Evolutionary conservation across 2,888 invertebrate species (phyloP), one percentile per base, ranked within the genome.

Genomic region (Rosalia funebris): DNA sequence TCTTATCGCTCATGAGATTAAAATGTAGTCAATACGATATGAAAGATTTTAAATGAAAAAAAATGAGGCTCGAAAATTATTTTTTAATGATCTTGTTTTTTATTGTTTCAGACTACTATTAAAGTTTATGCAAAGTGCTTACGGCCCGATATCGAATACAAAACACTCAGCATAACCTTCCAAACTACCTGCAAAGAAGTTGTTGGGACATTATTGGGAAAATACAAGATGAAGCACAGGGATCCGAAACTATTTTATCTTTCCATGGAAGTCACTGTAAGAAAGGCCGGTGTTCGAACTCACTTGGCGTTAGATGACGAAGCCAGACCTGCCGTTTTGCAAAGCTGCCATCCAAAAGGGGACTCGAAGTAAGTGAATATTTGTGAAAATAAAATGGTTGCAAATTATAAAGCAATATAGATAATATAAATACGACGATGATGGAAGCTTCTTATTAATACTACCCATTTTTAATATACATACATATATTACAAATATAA

Each of bases 131-230:
- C 96, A 15, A 90, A 90, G 73, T 92, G 95, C 75, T 85, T 96
- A 58, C 89, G 95, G 57, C 91, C 95, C 17, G 96, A 96, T 83
- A 95, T 96, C 79, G 96, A 96, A 81, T 96, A 97, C 87, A 96
- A 96, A 83, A 97, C 96, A 0, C 84, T 97, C 60, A 90, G 93
- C 68, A 93, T 96, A 71, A 92, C 92, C 48, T 93, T 91, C 85
- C 90, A 92, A 75, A 95, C 95, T 10, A 91, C 93, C 1, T 93
- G 94, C 74, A 88, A 91, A 73, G 93, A 95, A 81, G 91, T 97
- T 65, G 92, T 96, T 9, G 84, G 87, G 62, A 91, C 92, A 48
- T 84, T 97, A 15, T 84, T 97, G 64, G 88, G 91, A 81, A 95
- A 96, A 66, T 81, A 86, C 82, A 89, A 93, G 75, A 95, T 95